A percentile compares a stretch with the other conserved stretches of the same genome.
phyloP scores from a whole-genome alignment of 2,797 vertebrate species.

The Holocentrus rufus region DNA sequence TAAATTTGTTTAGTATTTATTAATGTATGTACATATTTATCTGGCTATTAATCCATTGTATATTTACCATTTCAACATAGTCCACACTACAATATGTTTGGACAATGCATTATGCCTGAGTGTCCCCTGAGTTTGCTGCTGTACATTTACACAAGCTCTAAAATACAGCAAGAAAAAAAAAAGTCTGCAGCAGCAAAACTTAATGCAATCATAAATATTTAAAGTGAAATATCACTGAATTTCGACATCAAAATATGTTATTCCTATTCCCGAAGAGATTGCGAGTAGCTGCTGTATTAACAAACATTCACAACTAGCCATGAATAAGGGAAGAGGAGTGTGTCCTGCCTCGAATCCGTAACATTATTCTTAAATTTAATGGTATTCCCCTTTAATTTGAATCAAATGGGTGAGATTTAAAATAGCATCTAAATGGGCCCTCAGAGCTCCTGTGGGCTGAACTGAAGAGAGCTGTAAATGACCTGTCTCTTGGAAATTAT shows the following conservation, averaged over 20 bases:
- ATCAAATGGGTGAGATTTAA: conserved; percentile 59
- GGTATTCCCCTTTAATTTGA: conserved; percentile 57
- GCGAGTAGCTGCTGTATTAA: conserved; percentile 22
- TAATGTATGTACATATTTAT: conserved; percentile 8
- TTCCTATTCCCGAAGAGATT: conserved; percentile 18
- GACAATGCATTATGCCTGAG: conserved; percentile 33
- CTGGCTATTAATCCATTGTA: neutral
- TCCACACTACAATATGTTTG: conserved; percentile 12
- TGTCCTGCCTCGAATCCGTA: conserved; percentile 40
- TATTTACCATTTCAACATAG: conserved; percentile 22
- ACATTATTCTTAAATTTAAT: conserved; percentile 50
- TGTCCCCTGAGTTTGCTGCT: conserved; percentile 29
- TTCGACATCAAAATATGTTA: conserved; percentile 31
- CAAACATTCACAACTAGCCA: conserved; percentile 23
- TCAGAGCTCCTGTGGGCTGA: conserved; percentile 45
- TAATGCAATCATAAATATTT: conserved; percentile 63
- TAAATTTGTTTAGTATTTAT: conserved; percentile 2
- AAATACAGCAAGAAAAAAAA: conserved; percentile 32
- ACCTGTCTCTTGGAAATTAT: conserved; percentile 69
- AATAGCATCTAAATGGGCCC: conserved; percentile 49
- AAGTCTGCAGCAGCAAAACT: conserved; percentile 24
- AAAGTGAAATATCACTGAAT: conserved; percentile 45
- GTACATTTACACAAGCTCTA: conserved; percentile 30
- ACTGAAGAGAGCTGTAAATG: conserved; percentile 60
- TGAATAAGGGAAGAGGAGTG: conserved; percentile 30